phyloP scores from a whole-genome alignment of 2,888 invertebrate species.

The Pammene aurita region DNA sequence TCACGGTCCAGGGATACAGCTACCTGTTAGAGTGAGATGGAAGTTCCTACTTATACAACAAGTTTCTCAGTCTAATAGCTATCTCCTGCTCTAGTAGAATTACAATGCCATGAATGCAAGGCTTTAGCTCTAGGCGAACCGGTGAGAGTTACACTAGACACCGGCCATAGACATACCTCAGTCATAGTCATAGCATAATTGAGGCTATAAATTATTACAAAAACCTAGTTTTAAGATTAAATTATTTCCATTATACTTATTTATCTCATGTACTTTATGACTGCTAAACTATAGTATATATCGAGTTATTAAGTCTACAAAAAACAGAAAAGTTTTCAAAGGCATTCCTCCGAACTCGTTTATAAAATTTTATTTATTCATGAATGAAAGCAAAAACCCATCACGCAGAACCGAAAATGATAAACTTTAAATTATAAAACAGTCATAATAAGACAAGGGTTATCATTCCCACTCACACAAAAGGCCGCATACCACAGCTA shows the following conservation, averaged over 20 bases:
- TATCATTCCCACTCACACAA: conserved; percentile 52
- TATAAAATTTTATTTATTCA: conserved; percentile 24
- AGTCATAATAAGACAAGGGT: conserved; percentile 44
- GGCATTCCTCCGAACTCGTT: conserved; percentile 31
- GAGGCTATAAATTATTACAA: no score
- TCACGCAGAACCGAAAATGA: conserved; percentile 28
- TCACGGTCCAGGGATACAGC: background rate
- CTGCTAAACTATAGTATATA: no score
- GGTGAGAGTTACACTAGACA: no score
- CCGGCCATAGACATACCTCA: no score
- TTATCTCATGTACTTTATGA: no score
- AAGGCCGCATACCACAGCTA: conserved; percentile 65
- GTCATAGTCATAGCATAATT: no score
- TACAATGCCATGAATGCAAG: background rate
- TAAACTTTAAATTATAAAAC: conserved; percentile 32
- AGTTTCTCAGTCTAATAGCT: background rate
- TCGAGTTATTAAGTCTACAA: background rate
- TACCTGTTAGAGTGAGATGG: background rate
- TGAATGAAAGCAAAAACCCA: conserved; percentile 32
- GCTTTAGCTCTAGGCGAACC: background rate
- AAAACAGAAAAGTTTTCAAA: background rate
- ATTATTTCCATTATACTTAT: no score
- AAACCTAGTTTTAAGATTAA: no score
- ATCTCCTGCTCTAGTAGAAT: background rate
- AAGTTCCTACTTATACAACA: background rate